Base-by-base conservation (phyloP, 2,888 invertebrate species). In the Yponomeuta malinellus region DNA sequence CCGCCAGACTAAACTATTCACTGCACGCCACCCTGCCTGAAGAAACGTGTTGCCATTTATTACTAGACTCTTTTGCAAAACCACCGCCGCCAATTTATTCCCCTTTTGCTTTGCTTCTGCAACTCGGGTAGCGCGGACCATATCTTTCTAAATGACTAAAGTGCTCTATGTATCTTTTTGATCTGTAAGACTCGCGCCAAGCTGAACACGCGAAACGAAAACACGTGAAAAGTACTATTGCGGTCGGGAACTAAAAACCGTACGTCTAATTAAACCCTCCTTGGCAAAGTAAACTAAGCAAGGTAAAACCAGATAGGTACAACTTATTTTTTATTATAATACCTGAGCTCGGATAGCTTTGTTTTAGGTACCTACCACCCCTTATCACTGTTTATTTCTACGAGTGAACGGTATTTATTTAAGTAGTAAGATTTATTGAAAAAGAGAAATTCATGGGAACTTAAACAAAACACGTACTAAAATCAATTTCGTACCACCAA, bases 1-100 rank as follows among this genome's bases (percentile, higher is more conserved):
- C 74, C 74, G 73, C 65, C 31, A 23, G 63, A 48, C 70, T 70
- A 70, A 70, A 70, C 70, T 70, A 70, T 70, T 70, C 70, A 64
- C 65, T 70, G 65, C 70, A 70, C 70, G 70, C 65, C 23, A 70
- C 33, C 37, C 70, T 65, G 43, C 48, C 70, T 48, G 64, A 70
- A 65, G 48, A 65, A 70, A 65, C 65, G 31, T 48, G 29, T 48
- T 48, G 65, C 70, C 48, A 70, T 70, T 70, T 48, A 65, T 70
- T 63, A 70, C 63, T 63, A 29, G 70, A 43, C 70, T 70, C 70
- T 70, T 70, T 70, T 64, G 48, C 65, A 70, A 70, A 69, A 52
- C 52, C 59, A 69, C 68, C 29, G 8, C 68, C 10, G 48, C 68
- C 31, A 52, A 48, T 68, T 68, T 68, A 48, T 68, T 48, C 48